Conservation (phyloP, 2,113 vertebrate species). For the Lepus europaeus region DNA sequence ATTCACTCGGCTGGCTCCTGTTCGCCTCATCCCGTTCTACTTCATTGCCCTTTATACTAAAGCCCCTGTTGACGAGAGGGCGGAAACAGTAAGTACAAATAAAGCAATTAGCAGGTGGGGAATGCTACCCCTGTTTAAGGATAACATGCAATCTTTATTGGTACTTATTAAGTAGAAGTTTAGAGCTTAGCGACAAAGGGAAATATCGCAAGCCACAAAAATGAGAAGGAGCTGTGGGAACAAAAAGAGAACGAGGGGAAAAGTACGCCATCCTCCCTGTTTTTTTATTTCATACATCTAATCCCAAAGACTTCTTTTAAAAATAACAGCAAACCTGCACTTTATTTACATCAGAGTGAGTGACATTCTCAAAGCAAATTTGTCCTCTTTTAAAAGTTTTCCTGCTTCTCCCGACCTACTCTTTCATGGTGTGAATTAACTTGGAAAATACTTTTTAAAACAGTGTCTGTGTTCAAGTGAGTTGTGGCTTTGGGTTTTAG, state of each 20-base stretch:
- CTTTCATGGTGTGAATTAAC: slow-evolving; percentile 8
- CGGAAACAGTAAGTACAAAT: slow-evolving; percentile 90
- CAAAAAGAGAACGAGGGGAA: slow-evolving; percentile 40
- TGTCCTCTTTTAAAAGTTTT: not conserved
- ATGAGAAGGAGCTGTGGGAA: slow-evolving; percentile 70
- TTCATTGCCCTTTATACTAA: slow-evolving; percentile 91
- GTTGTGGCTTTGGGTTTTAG: slow-evolving; percentile 50
- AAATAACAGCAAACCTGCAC: slow-evolving; percentile 51
- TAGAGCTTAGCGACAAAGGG: slow-evolving; percentile 82
- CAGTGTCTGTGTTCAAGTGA: not conserved
- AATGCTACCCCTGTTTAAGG: slow-evolving; percentile 87
- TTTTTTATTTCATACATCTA: slow-evolving; percentile 52
- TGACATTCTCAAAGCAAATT: slow-evolving; percentile 11
- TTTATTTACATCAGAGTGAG: not conserved
- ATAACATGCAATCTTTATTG: slow-evolving; percentile 82
- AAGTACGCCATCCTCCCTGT: slow-evolving; percentile 42
- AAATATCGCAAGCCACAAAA: slow-evolving; percentile 82
- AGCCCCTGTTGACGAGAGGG: slow-evolving; percentile 89
- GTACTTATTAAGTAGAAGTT: slow-evolving; percentile 82
- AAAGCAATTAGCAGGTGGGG: slow-evolving; percentile 92
- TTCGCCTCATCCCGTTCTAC: slow-evolving; percentile 90
- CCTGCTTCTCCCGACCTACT: not conserved
- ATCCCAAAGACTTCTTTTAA: slow-evolving; percentile 47
- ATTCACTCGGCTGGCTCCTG: slow-evolving; percentile 89
- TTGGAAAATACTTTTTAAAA: slow-evolving; percentile 41